These are phyloP conservation scores for Myoxocephalus aenaeus DNA, from an alignment of 2,797 vertebrate genomes.

Conservation along the genomic window DNA sequence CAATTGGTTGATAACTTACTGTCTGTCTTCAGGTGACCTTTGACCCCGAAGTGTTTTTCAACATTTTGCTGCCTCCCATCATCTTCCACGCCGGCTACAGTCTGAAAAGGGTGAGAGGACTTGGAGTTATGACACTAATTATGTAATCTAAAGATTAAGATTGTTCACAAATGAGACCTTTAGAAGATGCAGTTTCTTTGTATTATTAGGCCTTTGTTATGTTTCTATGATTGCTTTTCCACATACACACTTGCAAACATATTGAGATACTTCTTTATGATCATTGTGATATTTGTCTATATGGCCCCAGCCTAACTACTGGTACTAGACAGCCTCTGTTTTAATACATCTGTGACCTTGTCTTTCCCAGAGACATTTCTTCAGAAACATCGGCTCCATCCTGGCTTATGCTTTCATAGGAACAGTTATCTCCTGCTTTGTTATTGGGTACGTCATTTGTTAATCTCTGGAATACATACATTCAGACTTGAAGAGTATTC, in stretches of 20 bases:
- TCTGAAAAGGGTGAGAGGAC: conserved; percentile 91
- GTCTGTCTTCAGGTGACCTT: conserved; percentile 90
- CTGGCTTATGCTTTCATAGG: conserved; percentile 95
- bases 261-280: not conserved
- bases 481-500: no score
- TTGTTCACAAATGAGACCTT: not conserved
- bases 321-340: not conserved
- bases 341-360: not conserved
- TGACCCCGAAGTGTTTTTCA: conserved; percentile 99
- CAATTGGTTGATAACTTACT: not conserved
- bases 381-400: conserved; percentile 97
- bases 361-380: conserved; percentile 93
- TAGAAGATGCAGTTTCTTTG: not conserved
- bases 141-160: not conserved
- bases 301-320: not conserved
- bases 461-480: not conserved
- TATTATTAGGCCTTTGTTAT: not conserved
- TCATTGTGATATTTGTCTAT: not conserved
- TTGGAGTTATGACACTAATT: not conserved
- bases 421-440: conserved; percentile 94
- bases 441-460: conserved; percentile 89
- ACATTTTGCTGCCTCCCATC: conserved; percentile 98
- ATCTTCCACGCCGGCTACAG: conserved; percentile 99
- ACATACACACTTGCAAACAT: not conserved
- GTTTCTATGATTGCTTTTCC: not conserved